Base-by-base conservation (phyloP, 2,113 vertebrate genomes). In the Sapayoa aenigma region DNA sequence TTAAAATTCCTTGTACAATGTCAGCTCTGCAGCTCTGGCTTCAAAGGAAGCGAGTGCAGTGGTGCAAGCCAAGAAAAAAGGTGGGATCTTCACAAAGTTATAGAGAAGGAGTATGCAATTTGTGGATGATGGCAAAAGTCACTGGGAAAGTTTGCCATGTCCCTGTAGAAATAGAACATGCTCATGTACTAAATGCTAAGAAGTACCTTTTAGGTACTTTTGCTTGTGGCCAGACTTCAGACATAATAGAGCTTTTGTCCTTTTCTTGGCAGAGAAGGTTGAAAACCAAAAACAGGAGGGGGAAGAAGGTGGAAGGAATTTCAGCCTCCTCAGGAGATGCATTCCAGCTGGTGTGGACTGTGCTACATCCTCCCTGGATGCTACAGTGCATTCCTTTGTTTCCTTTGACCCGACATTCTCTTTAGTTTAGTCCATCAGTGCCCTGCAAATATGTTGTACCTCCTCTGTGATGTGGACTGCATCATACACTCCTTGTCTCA, bases 221-320 rank as follows among this genome's bases (percentile, higher is more conserved):
- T 94, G 14, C 72, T 90, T 81, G 41, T 78, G 72, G 89, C 66
- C 69, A 92, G 31, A 75, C 76, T 92, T 93, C 37, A 92, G 60
- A 28, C 88, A 95, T 84, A 97, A 96, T 93, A 92, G 86, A 94
- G 42, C 62, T 96, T 97, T 95, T 96, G 92, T 96, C 65, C 68
- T 96, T 90, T 94, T 68, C 60, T 92, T 96, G 88, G 90, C 92
- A 87, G 44, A 87, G 60, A 69, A 89, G 9, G 5, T 47, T 90
- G 44, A 94, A 94, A 96, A 80, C 28, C 21, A 75, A 41, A 81
- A 88, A 69, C 74, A 78, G 31, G 52, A 78, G 39, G 6, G 23
- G 56, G 19, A 33, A 92, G 88, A 95, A 95, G 60, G 56, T 89
- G 95, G 95, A 96, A 97, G 77, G 92, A 95, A 95, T 97, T 93